Conservation (phyloP, 2,113 vertebrate species). For the Daphoenositta chrysoptera region DNA sequence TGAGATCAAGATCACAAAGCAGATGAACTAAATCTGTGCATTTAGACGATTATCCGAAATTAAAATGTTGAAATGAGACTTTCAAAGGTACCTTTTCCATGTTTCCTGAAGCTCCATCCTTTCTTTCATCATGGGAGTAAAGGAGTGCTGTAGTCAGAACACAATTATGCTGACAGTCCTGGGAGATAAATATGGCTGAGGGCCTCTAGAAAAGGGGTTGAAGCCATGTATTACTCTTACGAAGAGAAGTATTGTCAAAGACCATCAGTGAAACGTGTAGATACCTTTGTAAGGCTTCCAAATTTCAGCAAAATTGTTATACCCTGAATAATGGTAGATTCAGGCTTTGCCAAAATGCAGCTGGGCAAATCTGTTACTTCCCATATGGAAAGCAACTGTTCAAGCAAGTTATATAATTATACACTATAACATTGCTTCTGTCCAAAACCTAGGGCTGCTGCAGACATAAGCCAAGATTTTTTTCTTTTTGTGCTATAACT, state of each 20-base stretch:
- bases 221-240: not conserved
- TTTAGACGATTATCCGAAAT: not conserved
- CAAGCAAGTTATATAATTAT: constrained; percentile 66
- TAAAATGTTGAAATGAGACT: not conserved
- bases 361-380: constrained; percentile 65
- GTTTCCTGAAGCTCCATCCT: not conserved
- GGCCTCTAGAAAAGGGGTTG: not conserved
- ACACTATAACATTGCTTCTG: constrained; percentile 52
- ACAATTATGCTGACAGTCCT: not conserved
- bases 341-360: constrained; percentile 60
- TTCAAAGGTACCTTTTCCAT: not conserved
- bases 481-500: constrained; percentile 14
- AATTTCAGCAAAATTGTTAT: constrained; percentile 55
- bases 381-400: constrained; percentile 72
- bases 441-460: constrained; percentile 40
- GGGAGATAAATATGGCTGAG: not conserved
- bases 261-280: constrained; percentile 19
- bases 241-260: constrained; percentile 18
- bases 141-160: not conserved
- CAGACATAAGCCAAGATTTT: constrained; percentile 40
- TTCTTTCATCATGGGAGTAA: not conserved
- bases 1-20: not conserved
- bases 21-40: not conserved
- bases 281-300: constrained; percentile 52
- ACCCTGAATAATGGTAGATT: constrained; percentile 49